Percentiles rank a stretch among this genome's conserved stretches.
These are phyloP conservation scores for Acanthiza pusilla DNA, from an alignment of 2,797 vertebrate genomes.

Conservation along the genomic window DNA sequence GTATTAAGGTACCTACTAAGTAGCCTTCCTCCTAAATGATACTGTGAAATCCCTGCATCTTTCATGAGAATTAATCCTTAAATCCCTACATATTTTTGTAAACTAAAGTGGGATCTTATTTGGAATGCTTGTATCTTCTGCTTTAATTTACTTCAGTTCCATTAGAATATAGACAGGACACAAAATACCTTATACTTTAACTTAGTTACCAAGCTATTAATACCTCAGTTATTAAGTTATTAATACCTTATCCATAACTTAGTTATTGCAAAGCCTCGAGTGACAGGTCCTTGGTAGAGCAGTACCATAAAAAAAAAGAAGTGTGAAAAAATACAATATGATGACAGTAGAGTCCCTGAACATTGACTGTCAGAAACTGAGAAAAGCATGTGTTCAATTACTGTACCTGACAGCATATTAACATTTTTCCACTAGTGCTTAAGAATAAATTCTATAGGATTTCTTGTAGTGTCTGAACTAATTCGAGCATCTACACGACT, in stretches of 20 bases:
- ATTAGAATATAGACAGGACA: not conserved
- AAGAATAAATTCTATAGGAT: not conserved
- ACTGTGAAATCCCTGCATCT: not conserved
- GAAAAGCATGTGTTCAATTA: not conserved
- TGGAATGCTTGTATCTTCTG: not conserved
- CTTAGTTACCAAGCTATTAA: not conserved
- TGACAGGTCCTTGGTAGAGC: not conserved
- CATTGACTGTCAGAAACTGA: not conserved
- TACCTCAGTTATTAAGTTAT: no score
- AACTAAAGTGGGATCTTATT: not conserved
- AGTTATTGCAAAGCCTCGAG: not conserved
- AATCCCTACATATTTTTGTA: not conserved
- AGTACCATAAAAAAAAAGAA: not conserved
- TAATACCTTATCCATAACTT: not conserved
- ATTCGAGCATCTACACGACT: not conserved
- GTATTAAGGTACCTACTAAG: not conserved
- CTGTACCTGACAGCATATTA: not conserved
- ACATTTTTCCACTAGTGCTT: not conserved
- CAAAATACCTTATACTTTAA: not conserved
- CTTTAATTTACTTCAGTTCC: not conserved
- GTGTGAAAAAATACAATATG: not conserved
- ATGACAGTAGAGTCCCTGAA: not conserved
- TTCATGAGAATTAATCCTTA: not conserved
- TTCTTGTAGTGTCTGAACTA: not conserved
- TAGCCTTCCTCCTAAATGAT: not conserved